phyloP scores from a whole-genome alignment of 2,888 invertebrate species.

The Tineola bisselliella region DNA sequence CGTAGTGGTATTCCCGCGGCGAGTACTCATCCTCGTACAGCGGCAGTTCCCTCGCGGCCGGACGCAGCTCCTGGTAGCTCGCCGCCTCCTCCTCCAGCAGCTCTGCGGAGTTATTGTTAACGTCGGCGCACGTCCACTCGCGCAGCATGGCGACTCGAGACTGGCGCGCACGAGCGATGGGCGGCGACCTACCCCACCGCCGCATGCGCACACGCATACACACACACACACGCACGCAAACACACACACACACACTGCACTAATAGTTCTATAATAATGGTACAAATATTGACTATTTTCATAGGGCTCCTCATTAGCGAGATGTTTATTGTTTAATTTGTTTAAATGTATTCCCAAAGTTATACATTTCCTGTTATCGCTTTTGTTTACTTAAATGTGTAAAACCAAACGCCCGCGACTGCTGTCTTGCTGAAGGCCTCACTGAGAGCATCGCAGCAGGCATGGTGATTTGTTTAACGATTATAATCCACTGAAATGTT shows the following conservation, averaged over 20 bases:
- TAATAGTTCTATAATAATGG: neutral
- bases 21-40: neutral
- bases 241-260: no score
- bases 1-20: neutral
- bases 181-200: neutral
- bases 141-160: neutral
- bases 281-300: neutral
- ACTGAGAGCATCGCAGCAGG: no score
- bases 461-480: no score
- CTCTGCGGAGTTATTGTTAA: neutral
- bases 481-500: no score
- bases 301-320: neutral
- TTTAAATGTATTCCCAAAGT: no score
- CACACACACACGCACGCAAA: neutral
- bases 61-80: constrained; percentile 4
- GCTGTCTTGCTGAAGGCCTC: no score
- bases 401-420: no score
- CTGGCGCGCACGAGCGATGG: neutral
- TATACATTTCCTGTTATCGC: no score
- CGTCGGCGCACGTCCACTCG: neutral
- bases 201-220: neutral
- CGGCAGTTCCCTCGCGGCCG: neutral
- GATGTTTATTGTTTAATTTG: no score
- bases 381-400: no score
- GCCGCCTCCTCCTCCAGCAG: neutral